phyloP scores from a whole-genome alignment of 2,888 invertebrate species.

The Catocala sponsa region DNA sequence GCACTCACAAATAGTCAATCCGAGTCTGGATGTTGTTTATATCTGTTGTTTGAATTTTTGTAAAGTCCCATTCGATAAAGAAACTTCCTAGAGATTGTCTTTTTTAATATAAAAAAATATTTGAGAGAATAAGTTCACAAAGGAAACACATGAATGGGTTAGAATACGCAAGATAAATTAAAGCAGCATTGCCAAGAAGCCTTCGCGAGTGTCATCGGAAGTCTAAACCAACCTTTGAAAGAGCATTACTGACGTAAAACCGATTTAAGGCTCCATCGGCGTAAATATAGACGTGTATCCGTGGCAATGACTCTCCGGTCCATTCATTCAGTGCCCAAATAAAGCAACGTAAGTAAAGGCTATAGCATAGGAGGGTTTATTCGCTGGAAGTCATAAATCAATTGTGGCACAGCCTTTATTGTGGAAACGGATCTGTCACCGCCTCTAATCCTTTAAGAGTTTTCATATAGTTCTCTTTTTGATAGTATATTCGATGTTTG shows the following conservation, averaged over 20 bases:
- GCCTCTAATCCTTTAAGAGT: slow-evolving; percentile 81
- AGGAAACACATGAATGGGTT: no score
- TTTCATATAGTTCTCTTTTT: slow-evolving; percentile 70
- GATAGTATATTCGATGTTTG: slow-evolving; percentile 38
- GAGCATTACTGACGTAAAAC: slow-evolving; percentile 1
- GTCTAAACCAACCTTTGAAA: no score
- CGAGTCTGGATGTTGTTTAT: no score
- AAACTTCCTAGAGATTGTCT: no score
- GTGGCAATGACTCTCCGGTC: slow-evolving; percentile 50
- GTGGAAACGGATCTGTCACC: slow-evolving; percentile 79
- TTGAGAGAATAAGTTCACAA: no score
- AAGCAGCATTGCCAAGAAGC: no score
- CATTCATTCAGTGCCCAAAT: slow-evolving; percentile 50
- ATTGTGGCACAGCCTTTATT: slow-evolving; percentile 74
- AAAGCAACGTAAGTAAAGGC: slow-evolving; percentile 38
- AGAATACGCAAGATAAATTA: no score
- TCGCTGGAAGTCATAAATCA: slow-evolving; percentile 82
- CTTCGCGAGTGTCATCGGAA: no score
- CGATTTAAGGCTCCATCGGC: slow-evolving; percentile 11
- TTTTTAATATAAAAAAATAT: no score
- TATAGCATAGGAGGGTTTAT: slow-evolving; percentile 66
- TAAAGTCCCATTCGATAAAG: no score
- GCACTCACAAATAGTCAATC: no score
- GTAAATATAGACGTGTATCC: slow-evolving; percentile 45
- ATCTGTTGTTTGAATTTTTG: no score